Conservation (phyloP, 2,113 vertebrate genomes). For the Apus apus region DNA sequence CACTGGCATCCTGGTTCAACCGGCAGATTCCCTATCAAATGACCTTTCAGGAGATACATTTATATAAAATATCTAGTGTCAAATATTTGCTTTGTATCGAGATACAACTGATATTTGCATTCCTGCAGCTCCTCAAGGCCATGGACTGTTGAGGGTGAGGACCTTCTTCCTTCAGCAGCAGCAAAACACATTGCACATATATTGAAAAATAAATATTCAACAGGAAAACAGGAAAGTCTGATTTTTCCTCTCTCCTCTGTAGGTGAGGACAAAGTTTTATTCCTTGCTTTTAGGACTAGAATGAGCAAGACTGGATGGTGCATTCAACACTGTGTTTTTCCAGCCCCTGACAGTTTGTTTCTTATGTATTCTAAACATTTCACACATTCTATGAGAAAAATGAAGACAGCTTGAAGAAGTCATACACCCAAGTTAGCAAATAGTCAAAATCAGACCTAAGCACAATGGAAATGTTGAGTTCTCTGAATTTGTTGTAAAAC, state of each 20-base stretch:
- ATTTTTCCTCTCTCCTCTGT: not conserved
- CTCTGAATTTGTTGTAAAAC: not conserved
- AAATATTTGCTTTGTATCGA: not conserved
- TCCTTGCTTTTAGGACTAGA: not conserved
- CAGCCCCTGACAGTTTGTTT: not conserved
- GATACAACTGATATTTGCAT: accelerated
- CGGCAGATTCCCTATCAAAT: not conserved
- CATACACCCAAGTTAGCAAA: not conserved
- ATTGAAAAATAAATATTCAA: not conserved
- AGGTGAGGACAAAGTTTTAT: not conserved
- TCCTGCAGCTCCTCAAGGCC: not conserved
- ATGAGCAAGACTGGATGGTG: not conserved
- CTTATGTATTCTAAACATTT: not conserved
- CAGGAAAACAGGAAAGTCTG: not conserved
- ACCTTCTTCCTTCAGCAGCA: not conserved
- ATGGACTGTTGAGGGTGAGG: not conserved
- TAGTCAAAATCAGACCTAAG: not conserved
- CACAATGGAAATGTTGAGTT: not conserved
- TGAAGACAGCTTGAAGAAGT: not conserved
- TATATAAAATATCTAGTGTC: accelerated
- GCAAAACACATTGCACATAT: not conserved
- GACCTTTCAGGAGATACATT: not conserved
- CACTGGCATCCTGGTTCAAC: not conserved
- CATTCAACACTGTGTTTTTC: not conserved
- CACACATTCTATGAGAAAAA: not conserved